phyloP scores from a whole-genome alignment of 2,888 invertebrate species.

The Aethes cnicana region DNA sequence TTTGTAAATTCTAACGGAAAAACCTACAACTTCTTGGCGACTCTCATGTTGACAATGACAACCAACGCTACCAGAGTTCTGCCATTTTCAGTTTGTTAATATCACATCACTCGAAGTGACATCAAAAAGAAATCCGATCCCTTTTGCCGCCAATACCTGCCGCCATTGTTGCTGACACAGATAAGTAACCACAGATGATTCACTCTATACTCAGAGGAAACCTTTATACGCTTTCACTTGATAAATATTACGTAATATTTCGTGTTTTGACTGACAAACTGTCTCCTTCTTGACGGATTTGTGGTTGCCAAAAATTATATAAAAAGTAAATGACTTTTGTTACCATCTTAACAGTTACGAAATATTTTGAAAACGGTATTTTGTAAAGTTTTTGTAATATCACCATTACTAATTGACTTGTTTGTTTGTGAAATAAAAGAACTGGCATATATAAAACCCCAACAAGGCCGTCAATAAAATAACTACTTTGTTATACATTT shows the following conservation, averaged over 20 bases:
- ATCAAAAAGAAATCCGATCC: conserved; percentile 76
- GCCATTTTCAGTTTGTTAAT: conserved; percentile 31
- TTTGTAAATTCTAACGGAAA: no score
- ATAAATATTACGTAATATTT: conserved; percentile 21
- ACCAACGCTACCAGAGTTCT: no score
- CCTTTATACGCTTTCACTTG: conserved; percentile 20
- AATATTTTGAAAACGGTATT: no score
- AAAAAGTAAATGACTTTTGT: conserved; percentile 3
- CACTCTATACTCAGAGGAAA: conserved; percentile 19
- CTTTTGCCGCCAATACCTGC: conserved; percentile 72
- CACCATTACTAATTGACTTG: no score
- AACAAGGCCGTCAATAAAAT: no score
- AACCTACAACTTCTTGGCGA: no score
- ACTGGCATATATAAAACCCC: no score
- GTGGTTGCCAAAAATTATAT: background rate
- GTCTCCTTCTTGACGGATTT: conserved; percentile 1
- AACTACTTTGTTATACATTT: no score
- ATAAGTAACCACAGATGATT: conserved; percentile 29
- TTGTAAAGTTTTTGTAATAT: no score
- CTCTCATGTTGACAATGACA: no score
- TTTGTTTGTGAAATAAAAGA: no score
- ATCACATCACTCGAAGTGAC: conserved; percentile 57
- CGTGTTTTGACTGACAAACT: conserved; percentile 24
- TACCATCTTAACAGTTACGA: no score
- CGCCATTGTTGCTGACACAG: conserved; percentile 58